Percentiles rank a stretch among this genome's conserved stretches.
Evolutionary conservation across 2,888 invertebrate species (phyloP).

Genomic region (Dryobota labecula): DNA sequence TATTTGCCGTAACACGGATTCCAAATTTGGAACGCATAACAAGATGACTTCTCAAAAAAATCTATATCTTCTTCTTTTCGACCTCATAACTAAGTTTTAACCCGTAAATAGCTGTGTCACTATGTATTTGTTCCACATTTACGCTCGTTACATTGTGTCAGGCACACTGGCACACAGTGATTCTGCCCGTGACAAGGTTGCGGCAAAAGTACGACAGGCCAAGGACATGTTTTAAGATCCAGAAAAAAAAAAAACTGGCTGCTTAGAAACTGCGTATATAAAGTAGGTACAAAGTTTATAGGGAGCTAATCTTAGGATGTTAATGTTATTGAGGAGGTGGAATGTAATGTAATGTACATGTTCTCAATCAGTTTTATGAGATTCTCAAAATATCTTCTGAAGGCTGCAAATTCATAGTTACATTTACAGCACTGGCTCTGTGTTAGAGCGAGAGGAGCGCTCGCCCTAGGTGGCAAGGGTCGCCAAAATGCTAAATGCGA

Average conservation of each 20-base stretch:
- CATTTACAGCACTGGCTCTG: no score
- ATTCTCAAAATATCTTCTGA: neutral
- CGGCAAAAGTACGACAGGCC: conserved; percentile 15
- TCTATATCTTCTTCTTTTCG: no score
- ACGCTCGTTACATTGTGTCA: conserved; percentile 28
- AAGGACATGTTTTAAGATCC: conserved; percentile 1
- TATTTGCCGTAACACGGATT: no score
- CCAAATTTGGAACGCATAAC: no score
- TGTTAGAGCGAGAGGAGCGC: no score
- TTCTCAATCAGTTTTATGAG: neutral
- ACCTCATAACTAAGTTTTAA: neutral
- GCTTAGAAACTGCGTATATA: neutral
- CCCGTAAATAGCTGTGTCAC: neutral
- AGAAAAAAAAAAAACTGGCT: neutral
- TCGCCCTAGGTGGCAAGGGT: no score
- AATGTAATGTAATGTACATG: no score
- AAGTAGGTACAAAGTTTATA: neutral
- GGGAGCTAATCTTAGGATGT: neutral
- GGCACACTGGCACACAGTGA: neutral
- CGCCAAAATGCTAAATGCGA: no score
- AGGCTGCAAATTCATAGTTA: no score
- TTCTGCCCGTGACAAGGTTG: conserved; percentile 24
- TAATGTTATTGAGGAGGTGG: neutral
- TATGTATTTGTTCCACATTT: neutral
- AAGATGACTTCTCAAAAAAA: no score